phyloP scores from a whole-genome alignment of 2,888 invertebrate genomes.

The Pediacus dermestoides region DNA sequence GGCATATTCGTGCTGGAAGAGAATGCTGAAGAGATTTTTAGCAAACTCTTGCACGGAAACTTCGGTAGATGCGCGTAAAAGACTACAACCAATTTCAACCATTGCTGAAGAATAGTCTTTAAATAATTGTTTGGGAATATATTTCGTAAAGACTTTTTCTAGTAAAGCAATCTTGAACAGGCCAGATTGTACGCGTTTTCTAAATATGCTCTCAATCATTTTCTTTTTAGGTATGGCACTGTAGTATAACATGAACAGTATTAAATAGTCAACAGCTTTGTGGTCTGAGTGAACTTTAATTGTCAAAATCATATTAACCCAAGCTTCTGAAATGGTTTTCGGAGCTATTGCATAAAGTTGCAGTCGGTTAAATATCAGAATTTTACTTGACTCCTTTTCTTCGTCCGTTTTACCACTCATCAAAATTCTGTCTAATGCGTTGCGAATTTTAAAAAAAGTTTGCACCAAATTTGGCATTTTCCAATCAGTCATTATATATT shows the following conservation, averaged over 20 bases:
- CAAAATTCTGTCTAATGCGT: slow-evolving; percentile 53
- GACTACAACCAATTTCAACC: slow-evolving; percentile 51
- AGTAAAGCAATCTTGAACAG: slow-evolving; percentile 58
- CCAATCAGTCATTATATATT: slow-evolving; percentile 57
- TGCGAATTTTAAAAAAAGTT: slow-evolving; percentile 46
- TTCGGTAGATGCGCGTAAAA: slow-evolving; percentile 53
- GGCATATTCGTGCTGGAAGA: slow-evolving; percentile 45
- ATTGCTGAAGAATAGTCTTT: slow-evolving; percentile 56
- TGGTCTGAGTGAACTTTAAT: slow-evolving; percentile 54
- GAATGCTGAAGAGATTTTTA: slow-evolving; percentile 55
- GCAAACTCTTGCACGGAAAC: slow-evolving; percentile 57
- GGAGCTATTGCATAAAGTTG: slow-evolving; percentile 56
- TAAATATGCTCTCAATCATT: slow-evolving; percentile 60
- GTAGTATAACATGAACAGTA: slow-evolving; percentile 64
- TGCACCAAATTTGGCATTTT: slow-evolving; percentile 33
- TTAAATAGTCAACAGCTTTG: slow-evolving; percentile 65
- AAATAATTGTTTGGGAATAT: slow-evolving; percentile 47
- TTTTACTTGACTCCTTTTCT: slow-evolving; percentile 56
- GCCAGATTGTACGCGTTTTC: slow-evolving; percentile 60
- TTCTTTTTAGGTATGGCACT: slow-evolving; percentile 58
- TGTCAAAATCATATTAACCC: slow-evolving; percentile 56
- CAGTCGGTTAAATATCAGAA: slow-evolving; percentile 57
- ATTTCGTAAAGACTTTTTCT: slow-evolving; percentile 56
- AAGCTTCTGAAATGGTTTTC: slow-evolving; percentile 56
- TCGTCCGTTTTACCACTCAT: slow-evolving; percentile 49